phyloP scores from a whole-genome alignment of 2,888 invertebrate species.

The Aricia artaxerxes region DNA sequence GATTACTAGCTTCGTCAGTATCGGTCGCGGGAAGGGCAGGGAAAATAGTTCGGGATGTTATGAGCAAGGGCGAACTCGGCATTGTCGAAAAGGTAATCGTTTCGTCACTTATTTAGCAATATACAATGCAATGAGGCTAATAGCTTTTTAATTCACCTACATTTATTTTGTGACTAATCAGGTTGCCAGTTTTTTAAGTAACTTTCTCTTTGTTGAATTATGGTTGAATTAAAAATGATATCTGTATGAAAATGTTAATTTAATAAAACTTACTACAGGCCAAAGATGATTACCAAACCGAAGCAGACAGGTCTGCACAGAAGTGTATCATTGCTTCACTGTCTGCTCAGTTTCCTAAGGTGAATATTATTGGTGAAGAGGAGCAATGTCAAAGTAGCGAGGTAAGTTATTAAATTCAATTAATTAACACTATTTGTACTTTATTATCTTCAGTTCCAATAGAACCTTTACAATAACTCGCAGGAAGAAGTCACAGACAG shows the following conservation, averaged over 20 bases:
- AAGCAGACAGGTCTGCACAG: slow-evolving; percentile 98
- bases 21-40: slow-evolving; percentile 91
- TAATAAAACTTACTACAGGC: slow-evolving; percentile 74
- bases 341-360: slow-evolving; percentile 88
- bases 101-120: slow-evolving; percentile 14
- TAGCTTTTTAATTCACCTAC: background rate
- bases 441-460: background rate
- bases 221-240: background rate
- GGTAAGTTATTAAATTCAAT: slow-evolving; percentile 50
- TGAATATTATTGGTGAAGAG: slow-evolving; percentile 96
- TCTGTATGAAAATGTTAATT: background rate
- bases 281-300: slow-evolving; percentile 97
- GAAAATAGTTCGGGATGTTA: slow-evolving; percentile 93
- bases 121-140: slow-evolving; percentile 24
- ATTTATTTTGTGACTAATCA: background rate
- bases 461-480: slow-evolving; percentile 35
- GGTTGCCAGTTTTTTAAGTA: too few relatives aligned
- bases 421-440: background rate
- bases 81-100: slow-evolving; percentile 91
- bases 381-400: slow-evolving; percentile 71
- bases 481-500: slow-evolving; percentile 84
- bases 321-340: slow-evolving; percentile 95
- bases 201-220: background rate
- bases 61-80: slow-evolving; percentile 93
- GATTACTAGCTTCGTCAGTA: slow-evolving; percentile 88